These are phyloP conservation scores for Scaptomyza graminum DNA, from an alignment of 1,140 invertebrate species.

Conservation along the genomic window DNA sequence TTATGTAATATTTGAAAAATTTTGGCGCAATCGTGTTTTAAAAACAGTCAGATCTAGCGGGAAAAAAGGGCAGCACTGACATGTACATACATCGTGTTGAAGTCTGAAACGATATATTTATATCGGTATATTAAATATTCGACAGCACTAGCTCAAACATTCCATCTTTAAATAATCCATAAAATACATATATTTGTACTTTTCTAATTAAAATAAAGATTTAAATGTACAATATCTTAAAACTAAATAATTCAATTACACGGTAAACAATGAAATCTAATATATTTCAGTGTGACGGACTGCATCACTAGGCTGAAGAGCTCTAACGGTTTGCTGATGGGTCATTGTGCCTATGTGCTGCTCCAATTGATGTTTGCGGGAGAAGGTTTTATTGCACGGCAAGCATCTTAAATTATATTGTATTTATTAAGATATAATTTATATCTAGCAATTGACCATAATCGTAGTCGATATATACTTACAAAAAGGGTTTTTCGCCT, in stretches of 20 bases:
- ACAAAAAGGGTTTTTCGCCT: slow-evolving; percentile 81
- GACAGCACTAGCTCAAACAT: not conserved
- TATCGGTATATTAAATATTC: too few relatives aligned
- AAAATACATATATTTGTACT: slow-evolving; percentile 55
- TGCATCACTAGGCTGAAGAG: slow-evolving; percentile 47
- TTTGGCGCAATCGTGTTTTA: too few relatives aligned
- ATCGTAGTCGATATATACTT: slow-evolving; percentile 32
- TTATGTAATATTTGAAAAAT: too few relatives aligned
- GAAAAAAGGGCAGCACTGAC: too few relatives aligned
- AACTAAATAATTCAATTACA: slow-evolving; percentile 29
- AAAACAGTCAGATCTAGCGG: too few relatives aligned
- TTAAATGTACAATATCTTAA: slow-evolving; percentile 22
- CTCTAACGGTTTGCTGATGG: slow-evolving; percentile 74
- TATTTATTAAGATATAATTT: not conserved
- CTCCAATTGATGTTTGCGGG: slow-evolving; percentile 78
- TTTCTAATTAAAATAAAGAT: slow-evolving; percentile 60
- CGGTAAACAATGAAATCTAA: slow-evolving; percentile 47
- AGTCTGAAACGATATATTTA: too few relatives aligned
- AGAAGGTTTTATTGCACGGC: slow-evolving; percentile 82
- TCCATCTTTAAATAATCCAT: not conserved
- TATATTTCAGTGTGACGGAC: slow-evolving; percentile 51
- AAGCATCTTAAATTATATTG: slow-evolving; percentile 54
- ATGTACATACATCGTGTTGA: too few relatives aligned
- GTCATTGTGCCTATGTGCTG: slow-evolving; percentile 79
- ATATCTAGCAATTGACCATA: too few relatives aligned